These are phyloP conservation scores for Tinea trinotella DNA, from an alignment of 2,888 invertebrate genomes.

Conservation along the genomic window DNA sequence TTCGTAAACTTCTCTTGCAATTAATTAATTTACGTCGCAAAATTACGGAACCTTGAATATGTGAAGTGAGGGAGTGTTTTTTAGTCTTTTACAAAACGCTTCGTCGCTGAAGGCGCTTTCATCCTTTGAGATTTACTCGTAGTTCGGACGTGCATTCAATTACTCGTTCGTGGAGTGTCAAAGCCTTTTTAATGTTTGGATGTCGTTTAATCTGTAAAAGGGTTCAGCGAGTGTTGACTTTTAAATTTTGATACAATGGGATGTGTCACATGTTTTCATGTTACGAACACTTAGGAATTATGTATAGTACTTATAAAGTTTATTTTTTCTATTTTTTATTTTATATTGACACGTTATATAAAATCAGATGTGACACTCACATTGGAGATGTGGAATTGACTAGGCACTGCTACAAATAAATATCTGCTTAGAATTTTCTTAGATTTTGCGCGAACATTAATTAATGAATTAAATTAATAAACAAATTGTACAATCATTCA, in stretches of 20 bases:
- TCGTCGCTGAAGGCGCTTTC: conserved; percentile 13
- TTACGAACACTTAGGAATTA: no score
- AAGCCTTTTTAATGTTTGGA: conserved; percentile 42
- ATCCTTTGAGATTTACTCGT: conserved; percentile 20
- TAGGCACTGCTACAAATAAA: no score
- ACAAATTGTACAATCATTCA: no score
- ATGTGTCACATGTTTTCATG: background rate
- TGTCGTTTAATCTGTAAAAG: conserved; percentile 34
- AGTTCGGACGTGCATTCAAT: conserved; percentile 42
- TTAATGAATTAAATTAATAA: no score
- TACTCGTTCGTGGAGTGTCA: conserved; percentile 42
- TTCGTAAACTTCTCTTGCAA: background rate
- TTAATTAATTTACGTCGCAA: background rate
- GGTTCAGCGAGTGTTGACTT: conserved; percentile 29
- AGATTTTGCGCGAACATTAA: no score
- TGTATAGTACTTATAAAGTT: no score
- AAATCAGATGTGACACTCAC: no score
- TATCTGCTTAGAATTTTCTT: no score
- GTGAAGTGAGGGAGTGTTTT: background rate
- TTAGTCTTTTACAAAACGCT: conserved; percentile 5
- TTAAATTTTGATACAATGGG: conserved; percentile 22
- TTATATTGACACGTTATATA: no score
- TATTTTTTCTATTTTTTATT: no score
- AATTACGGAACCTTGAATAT: conserved; percentile 10
- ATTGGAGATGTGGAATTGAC: no score